A percentile compares a stretch with the other conserved stretches of the same genome.
Evolutionary conservation across 1,140 invertebrate species (phyloP).

Genomic region (Drosophila tani): DNA sequence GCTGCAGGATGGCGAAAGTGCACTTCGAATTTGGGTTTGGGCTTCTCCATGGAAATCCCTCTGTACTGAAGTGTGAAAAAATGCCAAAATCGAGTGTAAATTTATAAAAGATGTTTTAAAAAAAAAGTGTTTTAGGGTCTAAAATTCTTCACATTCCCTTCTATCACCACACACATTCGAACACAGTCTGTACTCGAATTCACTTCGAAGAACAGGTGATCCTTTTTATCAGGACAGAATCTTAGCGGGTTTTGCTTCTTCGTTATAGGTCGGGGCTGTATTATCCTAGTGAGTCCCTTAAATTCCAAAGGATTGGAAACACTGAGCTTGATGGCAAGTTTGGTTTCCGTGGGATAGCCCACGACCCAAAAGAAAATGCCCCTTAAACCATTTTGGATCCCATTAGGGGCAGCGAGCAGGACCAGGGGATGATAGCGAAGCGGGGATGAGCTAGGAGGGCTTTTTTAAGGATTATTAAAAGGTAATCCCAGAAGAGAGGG

Average conservation of each 20-base stretch:
- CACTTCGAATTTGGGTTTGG: not conserved
- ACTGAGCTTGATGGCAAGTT: slow-evolving; percentile 2
- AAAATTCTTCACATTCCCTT: not conserved
- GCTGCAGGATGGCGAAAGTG: not conserved
- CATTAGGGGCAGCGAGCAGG: not conserved
- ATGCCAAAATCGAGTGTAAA: not conserved
- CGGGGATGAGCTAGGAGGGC: not conserved
- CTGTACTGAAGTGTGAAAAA: not conserved
- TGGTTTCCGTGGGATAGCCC: not conserved
- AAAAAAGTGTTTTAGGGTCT: not conserved
- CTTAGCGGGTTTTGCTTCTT: not conserved
- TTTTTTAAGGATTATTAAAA: not conserved
- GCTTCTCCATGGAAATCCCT: not conserved
- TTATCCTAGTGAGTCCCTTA: not conserved
- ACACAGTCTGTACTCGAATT: not conserved
- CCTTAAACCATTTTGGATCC: not conserved
- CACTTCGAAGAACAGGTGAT: not conserved
- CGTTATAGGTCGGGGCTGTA: not conserved
- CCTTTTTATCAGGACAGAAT: not conserved
- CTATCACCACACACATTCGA: slow-evolving; percentile 1
- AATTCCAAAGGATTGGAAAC: slow-evolving; percentile 1
- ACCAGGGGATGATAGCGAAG: slow-evolving; percentile 1
- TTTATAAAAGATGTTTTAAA: no score
- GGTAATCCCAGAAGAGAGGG: no score
- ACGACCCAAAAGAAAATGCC: slow-evolving; percentile 17